phyloP scores from a whole-genome alignment of 2,113 vertebrate species.

The Uropsilus gracilis region DNA sequence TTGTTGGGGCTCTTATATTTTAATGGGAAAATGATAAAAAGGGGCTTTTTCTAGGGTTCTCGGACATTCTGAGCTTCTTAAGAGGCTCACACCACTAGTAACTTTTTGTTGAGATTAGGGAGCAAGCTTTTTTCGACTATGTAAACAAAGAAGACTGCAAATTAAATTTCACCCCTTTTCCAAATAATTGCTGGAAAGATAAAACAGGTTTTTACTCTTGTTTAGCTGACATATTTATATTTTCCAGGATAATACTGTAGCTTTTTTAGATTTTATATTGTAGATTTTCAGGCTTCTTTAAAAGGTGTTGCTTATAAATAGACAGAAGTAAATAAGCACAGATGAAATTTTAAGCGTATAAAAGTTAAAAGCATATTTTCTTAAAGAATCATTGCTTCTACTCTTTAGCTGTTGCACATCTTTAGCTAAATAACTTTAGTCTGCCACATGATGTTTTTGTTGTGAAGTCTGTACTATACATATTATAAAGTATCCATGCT shows the following conservation, averaged over 20 bases:
- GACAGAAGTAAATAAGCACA: background rate
- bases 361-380: background rate
- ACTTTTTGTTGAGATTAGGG: background rate
- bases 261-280: too few relatives aligned
- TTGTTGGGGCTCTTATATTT: slow-evolving; percentile 14
- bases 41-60: slow-evolving; percentile 18
- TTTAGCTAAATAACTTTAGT: slow-evolving; percentile 24
- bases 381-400: background rate
- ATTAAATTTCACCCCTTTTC: slow-evolving; percentile 36
- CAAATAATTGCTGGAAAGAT: slow-evolving; percentile 23
- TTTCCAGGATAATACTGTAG: too few relatives aligned
- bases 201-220: background rate
- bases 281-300: background rate
- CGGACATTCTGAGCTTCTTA: background rate
- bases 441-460: background rate
- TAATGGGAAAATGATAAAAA: slow-evolving; percentile 53
- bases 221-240: background rate
- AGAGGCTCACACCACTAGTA: background rate
- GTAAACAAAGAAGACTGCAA: slow-evolving; percentile 17
- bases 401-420: fast-evolving
- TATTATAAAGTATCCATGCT: slow-evolving; percentile 13
- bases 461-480: background rate
- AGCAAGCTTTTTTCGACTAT: background rate
- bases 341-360: background rate
- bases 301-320: background rate